Percentiles rank a stretch among this genome's conserved stretches.
These are phyloP conservation scores for Plestiodon gilberti DNA, from an alignment of 2,113 vertebrate genomes.

Conservation along the genomic window DNA sequence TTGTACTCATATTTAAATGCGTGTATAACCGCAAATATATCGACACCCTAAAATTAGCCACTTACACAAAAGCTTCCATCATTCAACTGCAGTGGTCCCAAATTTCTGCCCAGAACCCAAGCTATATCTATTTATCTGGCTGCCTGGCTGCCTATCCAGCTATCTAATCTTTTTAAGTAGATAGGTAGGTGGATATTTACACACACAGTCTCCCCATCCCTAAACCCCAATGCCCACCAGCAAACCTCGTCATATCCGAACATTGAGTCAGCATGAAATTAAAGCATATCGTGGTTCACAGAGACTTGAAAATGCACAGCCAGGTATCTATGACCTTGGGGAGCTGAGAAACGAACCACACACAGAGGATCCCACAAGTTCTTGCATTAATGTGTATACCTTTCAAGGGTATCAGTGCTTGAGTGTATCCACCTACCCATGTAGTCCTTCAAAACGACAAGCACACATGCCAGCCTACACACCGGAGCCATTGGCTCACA, in stretches of 20 bases:
- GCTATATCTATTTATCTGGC: background rate
- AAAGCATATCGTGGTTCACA: background rate
- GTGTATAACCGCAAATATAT: background rate
- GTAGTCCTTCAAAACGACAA: background rate
- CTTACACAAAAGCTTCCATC: background rate
- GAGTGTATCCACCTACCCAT: background rate
- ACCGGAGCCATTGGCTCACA: background rate
- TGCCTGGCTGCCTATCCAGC: no score
- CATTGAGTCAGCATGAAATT: background rate
- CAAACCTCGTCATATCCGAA: background rate
- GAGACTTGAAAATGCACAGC: background rate
- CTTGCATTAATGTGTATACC: background rate
- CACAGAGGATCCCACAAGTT: background rate
- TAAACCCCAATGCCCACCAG: background rate
- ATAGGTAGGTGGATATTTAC: background rate
- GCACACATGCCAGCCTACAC: no score
- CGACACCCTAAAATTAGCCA: background rate
- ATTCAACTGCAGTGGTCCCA: background rate
- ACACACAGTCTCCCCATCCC: background rate
- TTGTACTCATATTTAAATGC: background rate
- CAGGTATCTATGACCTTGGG: background rate
- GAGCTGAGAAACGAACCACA: background rate
- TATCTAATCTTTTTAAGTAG: no score
- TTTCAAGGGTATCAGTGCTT: background rate
- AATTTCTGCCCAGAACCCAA: background rate